Conservation (phyloP, 2,113 vertebrate genomes). For the Beaufortia kweichowensis region DNA sequence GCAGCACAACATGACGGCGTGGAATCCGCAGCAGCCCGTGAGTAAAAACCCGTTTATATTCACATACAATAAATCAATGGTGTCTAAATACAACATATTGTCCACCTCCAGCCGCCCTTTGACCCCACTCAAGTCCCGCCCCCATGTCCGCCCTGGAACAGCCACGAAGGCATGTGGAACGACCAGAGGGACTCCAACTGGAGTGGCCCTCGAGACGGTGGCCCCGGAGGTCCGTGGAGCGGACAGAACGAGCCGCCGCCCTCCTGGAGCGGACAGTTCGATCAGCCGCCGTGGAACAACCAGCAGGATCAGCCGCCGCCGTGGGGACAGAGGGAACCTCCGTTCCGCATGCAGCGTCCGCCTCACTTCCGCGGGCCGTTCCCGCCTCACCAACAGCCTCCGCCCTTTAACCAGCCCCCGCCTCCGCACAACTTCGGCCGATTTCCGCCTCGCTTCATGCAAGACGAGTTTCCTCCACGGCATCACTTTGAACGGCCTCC, state of each 20-base stretch:
- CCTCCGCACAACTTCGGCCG: slow-evolving; percentile 93
- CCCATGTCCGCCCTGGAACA: slow-evolving; percentile 95
- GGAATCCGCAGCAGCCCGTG: slow-evolving; percentile 84
- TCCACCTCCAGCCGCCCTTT: slow-evolving; percentile 72
- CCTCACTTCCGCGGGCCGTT: slow-evolving; percentile 95
- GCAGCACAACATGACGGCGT: slow-evolving; percentile 84
- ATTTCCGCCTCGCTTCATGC: slow-evolving; percentile 96
- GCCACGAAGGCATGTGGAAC: slow-evolving; percentile 95
- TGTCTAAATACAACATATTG: slow-evolving; percentile 18
- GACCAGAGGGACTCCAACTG: slow-evolving; percentile 92
- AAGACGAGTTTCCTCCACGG: slow-evolving; percentile 93
- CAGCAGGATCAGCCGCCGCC: slow-evolving; percentile 93
- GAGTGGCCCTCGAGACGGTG: slow-evolving; percentile 86
- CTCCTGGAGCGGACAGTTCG: slow-evolving; percentile 88
- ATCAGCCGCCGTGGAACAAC: slow-evolving; percentile 89
- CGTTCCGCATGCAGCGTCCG: slow-evolving; percentile 95
- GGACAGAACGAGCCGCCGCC: slow-evolving; percentile 83
- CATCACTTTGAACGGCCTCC: slow-evolving; percentile 93
- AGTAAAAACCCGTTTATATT: slow-evolving; percentile 16
- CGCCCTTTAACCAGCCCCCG: slow-evolving; percentile 93
- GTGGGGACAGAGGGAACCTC: slow-evolving; percentile 94
- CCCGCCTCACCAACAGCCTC: slow-evolving; percentile 94
- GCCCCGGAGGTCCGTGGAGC: slow-evolving; percentile 73
- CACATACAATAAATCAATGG: background rate
- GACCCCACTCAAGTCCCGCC: slow-evolving; percentile 85